These are phyloP conservation scores for Lipotes vexillifer DNA, from an alignment of 2,113 vertebrate genomes.

Conservation along the genomic window DNA sequence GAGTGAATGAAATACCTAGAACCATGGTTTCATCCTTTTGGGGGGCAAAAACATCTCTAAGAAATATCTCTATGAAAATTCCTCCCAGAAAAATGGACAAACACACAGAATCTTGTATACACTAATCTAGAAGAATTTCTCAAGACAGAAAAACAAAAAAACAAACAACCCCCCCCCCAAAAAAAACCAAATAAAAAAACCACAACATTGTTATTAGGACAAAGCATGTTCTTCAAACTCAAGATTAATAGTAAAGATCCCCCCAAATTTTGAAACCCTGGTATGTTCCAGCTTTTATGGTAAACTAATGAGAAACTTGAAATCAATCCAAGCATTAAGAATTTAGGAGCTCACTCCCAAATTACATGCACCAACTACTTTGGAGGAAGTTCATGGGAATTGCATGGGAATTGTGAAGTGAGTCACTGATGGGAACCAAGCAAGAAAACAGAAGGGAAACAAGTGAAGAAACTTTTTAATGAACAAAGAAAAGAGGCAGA, in stretches of 20 bases:
- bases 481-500: background rate
- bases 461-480: conserved; percentile 18
- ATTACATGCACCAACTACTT: conserved; percentile 24
- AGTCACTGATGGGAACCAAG: background rate
- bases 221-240: background rate
- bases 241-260: background rate
- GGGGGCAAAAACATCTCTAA: background rate
- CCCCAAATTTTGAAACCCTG: background rate
- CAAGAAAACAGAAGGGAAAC: conserved; percentile 27
- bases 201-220: background rate
- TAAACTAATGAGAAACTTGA: conserved; percentile 1
- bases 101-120: background rate
- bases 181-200: background rate
- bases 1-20: background rate
- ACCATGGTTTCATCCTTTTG: background rate
- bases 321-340: conserved; percentile 24
- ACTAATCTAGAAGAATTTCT: background rate
- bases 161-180: background rate
- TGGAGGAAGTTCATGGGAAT: background rate
- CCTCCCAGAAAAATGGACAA: background rate
- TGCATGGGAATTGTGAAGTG: background rate
- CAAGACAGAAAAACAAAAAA: background rate
- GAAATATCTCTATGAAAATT: background rate
- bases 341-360: background rate
- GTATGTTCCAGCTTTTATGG: background rate